These are phyloP conservation scores for Hydrolagus affinis DNA, from an alignment of 2,113 vertebrate species.

Conservation along the genomic window DNA sequence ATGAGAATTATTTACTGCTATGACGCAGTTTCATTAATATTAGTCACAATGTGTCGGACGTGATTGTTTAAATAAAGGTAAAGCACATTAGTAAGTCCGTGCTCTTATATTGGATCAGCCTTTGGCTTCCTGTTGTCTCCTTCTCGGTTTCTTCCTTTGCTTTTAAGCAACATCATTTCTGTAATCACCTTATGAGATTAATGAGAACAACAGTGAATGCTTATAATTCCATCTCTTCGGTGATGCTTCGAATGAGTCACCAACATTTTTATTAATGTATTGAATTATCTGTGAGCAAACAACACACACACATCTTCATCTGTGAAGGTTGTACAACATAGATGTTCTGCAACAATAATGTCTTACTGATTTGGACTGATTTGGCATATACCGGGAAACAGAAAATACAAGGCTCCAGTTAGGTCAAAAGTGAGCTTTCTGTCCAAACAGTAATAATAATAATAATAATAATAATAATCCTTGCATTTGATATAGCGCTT, in stretches of 20 bases:
- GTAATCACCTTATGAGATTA: not conserved
- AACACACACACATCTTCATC: not conserved
- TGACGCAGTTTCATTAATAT: too few relatives aligned
- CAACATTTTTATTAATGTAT: conserved; percentile 18
- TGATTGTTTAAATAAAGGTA: not conserved
- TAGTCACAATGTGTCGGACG: not conserved
- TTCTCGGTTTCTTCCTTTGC: not conserved
- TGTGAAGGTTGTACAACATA: not conserved
- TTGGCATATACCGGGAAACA: not conserved
- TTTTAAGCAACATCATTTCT: not conserved
- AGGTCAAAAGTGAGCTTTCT: not conserved
- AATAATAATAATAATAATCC: too few relatives aligned
- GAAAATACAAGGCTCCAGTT: not conserved
- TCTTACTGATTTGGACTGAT: not conserved
- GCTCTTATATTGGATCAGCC: not conserved
- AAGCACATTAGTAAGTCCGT: not conserved
- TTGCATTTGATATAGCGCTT: too few relatives aligned
- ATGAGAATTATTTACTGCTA: not conserved
- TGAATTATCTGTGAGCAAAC: not conserved
- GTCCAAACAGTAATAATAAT: too few relatives aligned
- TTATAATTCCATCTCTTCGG: not conserved
- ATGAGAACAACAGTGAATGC: not conserved
- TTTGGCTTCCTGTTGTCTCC: not conserved
- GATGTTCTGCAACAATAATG: not conserved
- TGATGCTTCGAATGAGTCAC: not conserved